phyloP scores from a whole-genome alignment of 2,113 vertebrate genomes.

The Misgurnus mizolepis region DNA sequence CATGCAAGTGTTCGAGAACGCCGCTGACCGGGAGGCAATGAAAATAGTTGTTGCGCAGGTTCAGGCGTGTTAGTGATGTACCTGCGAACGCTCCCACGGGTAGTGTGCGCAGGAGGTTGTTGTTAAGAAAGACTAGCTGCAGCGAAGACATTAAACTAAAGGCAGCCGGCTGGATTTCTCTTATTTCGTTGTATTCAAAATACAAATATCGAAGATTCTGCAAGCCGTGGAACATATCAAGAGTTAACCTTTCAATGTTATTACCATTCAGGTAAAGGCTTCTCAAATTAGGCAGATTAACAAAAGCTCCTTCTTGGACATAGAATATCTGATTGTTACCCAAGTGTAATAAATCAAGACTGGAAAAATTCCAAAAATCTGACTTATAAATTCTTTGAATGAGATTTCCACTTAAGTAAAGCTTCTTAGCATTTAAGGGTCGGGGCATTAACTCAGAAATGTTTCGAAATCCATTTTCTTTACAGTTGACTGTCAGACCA shows the following conservation, averaged over 20 bases:
- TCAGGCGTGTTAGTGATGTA: constrained; percentile 90
- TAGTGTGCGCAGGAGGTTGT: constrained; percentile 88
- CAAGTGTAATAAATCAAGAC: constrained; percentile 93
- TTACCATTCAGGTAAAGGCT: constrained; percentile 95
- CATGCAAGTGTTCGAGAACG: constrained; percentile 91
- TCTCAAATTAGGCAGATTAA: constrained; percentile 89
- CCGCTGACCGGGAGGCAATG: constrained; percentile 88
- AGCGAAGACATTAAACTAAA: constrained; percentile 94
- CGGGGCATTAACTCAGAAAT: constrained; percentile 94
- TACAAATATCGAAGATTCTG: constrained; percentile 93
- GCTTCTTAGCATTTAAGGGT: constrained; percentile 93
- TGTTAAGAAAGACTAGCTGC: constrained; percentile 92
- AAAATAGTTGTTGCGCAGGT: constrained; percentile 93
- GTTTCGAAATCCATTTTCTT: constrained; percentile 89
- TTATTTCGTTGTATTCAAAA: constrained; percentile 96
- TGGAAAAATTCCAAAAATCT: constrained; percentile 98
- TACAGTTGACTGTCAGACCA: constrained; percentile 95
- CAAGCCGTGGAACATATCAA: constrained; percentile 92
- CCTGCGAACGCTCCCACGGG: constrained; percentile 90
- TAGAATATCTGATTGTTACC: constrained; percentile 97
- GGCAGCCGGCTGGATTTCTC: constrained; percentile 87
- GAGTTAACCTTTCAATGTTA: constrained; percentile 89
- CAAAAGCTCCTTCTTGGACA: constrained; percentile 94
- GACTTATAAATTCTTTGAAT: constrained; percentile 95
- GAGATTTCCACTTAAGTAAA: constrained; percentile 93